Base-by-base conservation (phyloP, 2,888 invertebrate genomes). In the Uropetala carovei region DNA sequence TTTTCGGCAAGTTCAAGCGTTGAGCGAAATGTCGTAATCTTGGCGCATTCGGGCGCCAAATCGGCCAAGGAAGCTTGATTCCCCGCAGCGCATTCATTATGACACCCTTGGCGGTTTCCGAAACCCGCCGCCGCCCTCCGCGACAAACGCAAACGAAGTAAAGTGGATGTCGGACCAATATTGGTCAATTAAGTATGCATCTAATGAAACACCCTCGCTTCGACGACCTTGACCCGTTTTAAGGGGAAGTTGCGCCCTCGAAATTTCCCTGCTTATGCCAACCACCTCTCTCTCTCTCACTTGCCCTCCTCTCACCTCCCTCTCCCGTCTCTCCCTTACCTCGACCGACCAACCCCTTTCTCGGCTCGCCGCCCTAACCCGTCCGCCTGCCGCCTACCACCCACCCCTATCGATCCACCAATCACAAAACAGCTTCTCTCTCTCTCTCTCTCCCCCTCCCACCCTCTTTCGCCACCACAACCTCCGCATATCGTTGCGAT, bases 171-270 rank as follows among this genome's bases (percentile, higher is more conserved):
- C 30, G 60, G 59, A 11, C 86, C 86, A 22, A 60, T 89, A 89
- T 89, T 89, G 68, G 89, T 64, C 89, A 89, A 89, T 89, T 89
- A 89, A 89, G 89, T 89, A 89, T 89, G 89, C 89, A 89, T 89
- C 64, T 89, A 89, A 89, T 89, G 89, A 89, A 30, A 64, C 2
- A 43, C n/a, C 27, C 60, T 18, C 8, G 10, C 43, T 10, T 16
- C 22, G 5, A 30, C 64, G 89, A 43, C 89, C 89, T 89, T 89
- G 89, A 89, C 89, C 89, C 43, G 68, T 89, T 64, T n/a, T 89
- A 89, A 43, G 64, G 64, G n/a, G 64, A 68, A 89, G 64, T 64
- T 64, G 68, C 56, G 89, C 89, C 89, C 64, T 68, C 64, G 14
- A 27, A 58, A 60, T 60, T 30, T 30, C 89, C 59, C 60, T 58